Evolutionary conservation across 2,113 vertebrate species (phyloP), one percentile per base, ranked within the genome.

Genomic region (Hyla sarda): DNA sequence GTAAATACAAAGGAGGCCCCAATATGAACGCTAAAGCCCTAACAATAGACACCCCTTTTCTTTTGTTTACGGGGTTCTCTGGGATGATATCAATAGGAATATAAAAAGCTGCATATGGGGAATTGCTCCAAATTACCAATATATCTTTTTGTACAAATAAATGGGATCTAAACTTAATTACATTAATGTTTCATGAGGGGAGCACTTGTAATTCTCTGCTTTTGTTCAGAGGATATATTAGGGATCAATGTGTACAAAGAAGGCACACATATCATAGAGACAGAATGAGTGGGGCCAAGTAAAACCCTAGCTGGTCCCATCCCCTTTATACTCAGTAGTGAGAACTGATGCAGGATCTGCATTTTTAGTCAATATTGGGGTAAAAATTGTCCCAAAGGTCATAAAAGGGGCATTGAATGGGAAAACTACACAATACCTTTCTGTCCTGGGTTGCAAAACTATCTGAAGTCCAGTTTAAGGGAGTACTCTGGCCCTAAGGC

Each of bases 1-100:
- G 50, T 14, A 77, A 52, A 77, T 21, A 77, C 74, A 77, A 77
- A 17, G 25, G 30, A 77, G 37, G 47, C 47, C n/a, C 47, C 47
- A 19, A 52, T 52, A 32, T 19, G 28, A 77, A 77, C 28, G 47
- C 74, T 16, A 19, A 19, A 54, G 72, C 12, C 72, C 72, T 74
- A 16, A 25, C 11, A 32, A 77, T 54, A 11, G 25, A 77, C 8
- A 19, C 74, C 25, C 74, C 10, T 1, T n/a, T 50, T 50, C 47
- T 76, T 30, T 50, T 76, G 23, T 76, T 50, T 50, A 16, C 48
- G 11, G 21, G 32, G 32, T 11, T 71, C 2, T 4, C 8, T 1
- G 32, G 41, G 19, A 71, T 71, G 9, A 41, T 71, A 71, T 71
- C 32, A 9, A 28, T 5, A 23, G 21, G 21, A 23, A 21, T 56